phyloP scores from a whole-genome alignment of 2,113 vertebrate species.

The Microcebus tavaratra region DNA sequence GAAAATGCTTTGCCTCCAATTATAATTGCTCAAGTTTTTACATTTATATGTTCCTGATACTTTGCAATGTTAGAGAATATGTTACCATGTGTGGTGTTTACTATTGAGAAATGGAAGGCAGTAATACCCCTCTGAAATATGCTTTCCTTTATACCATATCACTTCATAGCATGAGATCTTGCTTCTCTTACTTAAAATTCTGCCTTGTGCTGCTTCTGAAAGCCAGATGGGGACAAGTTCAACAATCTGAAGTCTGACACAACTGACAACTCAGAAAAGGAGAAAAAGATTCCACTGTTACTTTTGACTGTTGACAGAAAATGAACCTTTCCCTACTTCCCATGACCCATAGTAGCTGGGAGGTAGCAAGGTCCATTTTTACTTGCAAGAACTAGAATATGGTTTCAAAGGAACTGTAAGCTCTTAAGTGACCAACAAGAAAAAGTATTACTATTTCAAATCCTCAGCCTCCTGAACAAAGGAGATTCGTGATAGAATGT shows the following conservation, averaged over 20 bases:
- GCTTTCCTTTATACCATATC: neutral
- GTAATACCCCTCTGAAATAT: neutral
- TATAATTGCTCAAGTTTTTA: conserved; percentile 42
- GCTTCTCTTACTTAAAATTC: conserved; percentile 61
- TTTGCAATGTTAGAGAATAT: conserved; percentile 15
- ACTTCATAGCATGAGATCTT: conserved; percentile 42
- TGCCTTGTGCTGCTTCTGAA: conserved; percentile 34
- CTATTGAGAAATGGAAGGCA: conserved; percentile 24
- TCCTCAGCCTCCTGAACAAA: neutral
- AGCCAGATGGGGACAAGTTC: conserved; percentile 36
- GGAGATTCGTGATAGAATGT: neutral
- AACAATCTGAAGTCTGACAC: conserved; percentile 44
- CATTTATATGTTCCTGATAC: neutral
- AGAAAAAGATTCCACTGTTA: conserved; percentile 49
- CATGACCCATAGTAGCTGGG: neutral
- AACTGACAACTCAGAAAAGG: conserved; percentile 50
- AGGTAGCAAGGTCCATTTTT: conserved; percentile 4
- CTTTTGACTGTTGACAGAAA: conserved; percentile 7
- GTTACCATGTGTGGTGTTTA: neutral
- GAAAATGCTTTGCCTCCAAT: conserved; percentile 45
- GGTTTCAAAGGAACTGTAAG: conserved; percentile 36
- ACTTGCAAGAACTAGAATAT: conserved; percentile 14
- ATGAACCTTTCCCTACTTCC: conserved; percentile 32
- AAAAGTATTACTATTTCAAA: neutral
- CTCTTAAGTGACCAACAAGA: neutral